These are phyloP conservation scores for Drosophila suboccidentalis DNA, from an alignment of 2,888 invertebrate genomes.

Conservation along the genomic window DNA sequence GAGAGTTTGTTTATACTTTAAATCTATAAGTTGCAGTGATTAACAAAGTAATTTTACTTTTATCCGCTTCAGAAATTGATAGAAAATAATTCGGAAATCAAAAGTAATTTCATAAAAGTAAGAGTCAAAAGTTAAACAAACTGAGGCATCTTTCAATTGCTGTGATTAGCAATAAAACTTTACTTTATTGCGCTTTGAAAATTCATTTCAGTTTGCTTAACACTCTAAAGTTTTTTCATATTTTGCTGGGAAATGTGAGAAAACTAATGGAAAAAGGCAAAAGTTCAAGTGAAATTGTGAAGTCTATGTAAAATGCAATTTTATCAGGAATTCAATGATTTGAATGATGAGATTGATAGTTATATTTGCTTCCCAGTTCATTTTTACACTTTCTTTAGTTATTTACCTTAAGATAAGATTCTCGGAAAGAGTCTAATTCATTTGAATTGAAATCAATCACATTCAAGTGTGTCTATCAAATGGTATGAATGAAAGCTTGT, in stretches of 20 bases:
- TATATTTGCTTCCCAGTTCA: neutral
- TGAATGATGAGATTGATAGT: neutral
- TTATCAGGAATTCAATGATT: neutral
- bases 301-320: neutral
- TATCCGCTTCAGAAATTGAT: too few relatives aligned
- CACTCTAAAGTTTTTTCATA: neutral
- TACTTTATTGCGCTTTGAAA: neutral
- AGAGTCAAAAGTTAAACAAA: neutral
- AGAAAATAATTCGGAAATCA: too few relatives aligned
- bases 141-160: conserved; percentile 2
- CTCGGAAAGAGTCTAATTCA: neutral
- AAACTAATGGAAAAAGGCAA: neutral
- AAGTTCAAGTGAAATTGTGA: neutral
- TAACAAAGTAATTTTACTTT: neutral
- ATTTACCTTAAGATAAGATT: neutral
- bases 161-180: neutral
- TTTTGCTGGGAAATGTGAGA: neutral
- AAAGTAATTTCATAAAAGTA: too few relatives aligned
- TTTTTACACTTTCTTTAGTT: neutral
- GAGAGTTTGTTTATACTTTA: conserved; percentile 1
- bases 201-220: neutral
- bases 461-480: neutral
- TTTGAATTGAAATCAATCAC: conserved; percentile 26
- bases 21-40: neutral
- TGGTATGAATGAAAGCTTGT: conserved; percentile 16